These are phyloP conservation scores for Amphiprion clarkii DNA, from an alignment of 2,797 vertebrate species.

Conservation along the genomic window DNA sequence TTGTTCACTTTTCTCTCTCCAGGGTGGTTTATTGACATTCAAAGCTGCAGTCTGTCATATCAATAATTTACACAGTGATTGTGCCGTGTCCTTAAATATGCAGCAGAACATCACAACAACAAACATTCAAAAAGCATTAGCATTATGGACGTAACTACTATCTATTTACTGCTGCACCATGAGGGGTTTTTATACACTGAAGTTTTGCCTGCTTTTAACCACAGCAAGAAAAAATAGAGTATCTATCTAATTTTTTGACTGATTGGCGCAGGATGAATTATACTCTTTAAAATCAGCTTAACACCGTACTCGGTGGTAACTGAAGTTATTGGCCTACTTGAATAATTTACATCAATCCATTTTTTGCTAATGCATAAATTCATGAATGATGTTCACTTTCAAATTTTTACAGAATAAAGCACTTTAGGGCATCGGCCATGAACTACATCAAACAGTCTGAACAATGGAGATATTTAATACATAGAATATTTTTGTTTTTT, in stretches of 20 bases:
- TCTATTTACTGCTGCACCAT: conserved; percentile 4
- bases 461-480: neutral
- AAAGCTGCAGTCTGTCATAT: conserved; percentile 65
- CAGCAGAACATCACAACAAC: conserved; percentile 39
- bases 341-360: conserved; percentile 10
- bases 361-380: neutral
- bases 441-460: neutral
- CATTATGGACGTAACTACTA: conserved; percentile 14
- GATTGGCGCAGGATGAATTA: conserved; percentile 16
- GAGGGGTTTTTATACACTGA: neutral
- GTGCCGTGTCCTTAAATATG: conserved; percentile 49
- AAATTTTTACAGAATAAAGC: neutral
- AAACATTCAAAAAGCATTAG: conserved; percentile 20
- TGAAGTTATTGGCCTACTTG: neutral
- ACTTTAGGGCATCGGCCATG: neutral
- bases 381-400: neutral
- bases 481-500: neutral
- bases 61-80: conserved; percentile 75
- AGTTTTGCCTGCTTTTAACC: neutral
- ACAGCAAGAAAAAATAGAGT: neutral
- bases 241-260: conserved; percentile 9
- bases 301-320: neutral
- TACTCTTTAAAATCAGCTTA: conserved; percentile 19
- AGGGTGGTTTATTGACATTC: conserved; percentile 74
- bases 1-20: conserved; percentile 42